Percentiles rank a stretch among this genome's conserved stretches.
These are phyloP conservation scores for Sprattus sprattus DNA, from an alignment of 2,113 vertebrate species.

Conservation along the genomic window DNA sequence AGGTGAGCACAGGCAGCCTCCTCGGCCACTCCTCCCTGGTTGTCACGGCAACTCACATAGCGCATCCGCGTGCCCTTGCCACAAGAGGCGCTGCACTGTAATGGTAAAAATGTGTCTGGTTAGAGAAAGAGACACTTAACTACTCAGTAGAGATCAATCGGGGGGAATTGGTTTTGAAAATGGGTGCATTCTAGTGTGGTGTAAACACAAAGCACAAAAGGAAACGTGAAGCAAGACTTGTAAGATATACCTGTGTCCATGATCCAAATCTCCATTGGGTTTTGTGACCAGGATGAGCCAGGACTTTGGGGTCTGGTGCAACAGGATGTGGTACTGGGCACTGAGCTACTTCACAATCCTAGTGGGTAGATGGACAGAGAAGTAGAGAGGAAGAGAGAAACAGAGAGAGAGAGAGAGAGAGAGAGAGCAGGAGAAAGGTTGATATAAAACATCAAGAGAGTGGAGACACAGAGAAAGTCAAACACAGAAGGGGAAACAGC, in stretches of 20 bases:
- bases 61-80: constrained; percentile 93
- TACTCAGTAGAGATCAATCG: neutral
- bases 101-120: constrained; percentile 23
- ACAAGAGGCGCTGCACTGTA: constrained; percentile 91
- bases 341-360: constrained; percentile 90
- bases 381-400: constrained; percentile 38
- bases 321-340: constrained; percentile 80
- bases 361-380: constrained; percentile 33
- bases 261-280: constrained; percentile 98
- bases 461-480: neutral
- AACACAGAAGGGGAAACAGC: neutral
- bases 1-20: constrained; percentile 84
- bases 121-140: neutral
- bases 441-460: neutral
- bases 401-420: constrained; percentile 28
- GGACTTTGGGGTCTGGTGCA: constrained; percentile 76
- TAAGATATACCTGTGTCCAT: constrained; percentile 88
- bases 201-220: neutral
- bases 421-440: neutral
- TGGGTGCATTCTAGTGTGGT: too few species aligned
- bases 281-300: constrained; percentile 70
- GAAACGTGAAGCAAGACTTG: neutral
- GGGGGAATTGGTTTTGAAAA: too few species aligned
- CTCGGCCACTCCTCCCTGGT: constrained; percentile 89
- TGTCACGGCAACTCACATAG: constrained; percentile 94